Percentiles rank a stretch among this genome's conserved stretches.
Conservation (phyloP, 1,140 invertebrate species). For the Pentalonia nigronervosa region DNA sequence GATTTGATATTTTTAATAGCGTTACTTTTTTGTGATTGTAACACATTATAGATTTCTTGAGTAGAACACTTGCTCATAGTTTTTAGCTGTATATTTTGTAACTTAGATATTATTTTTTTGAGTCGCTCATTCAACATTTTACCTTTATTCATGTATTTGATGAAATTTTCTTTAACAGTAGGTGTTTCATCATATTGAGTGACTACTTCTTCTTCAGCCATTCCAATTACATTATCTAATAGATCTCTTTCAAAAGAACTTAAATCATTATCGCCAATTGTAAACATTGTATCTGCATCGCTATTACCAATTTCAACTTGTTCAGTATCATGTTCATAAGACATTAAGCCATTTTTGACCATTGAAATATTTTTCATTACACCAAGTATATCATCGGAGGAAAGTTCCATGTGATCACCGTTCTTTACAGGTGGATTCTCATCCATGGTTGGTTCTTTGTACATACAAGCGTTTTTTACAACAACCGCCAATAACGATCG, state of each 20-base stretch:
- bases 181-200: conserved; percentile 55
- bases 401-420: conserved; percentile 45
- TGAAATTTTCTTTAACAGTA: conserved; percentile 47
- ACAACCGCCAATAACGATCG: conserved; percentile 18
- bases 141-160: conserved; percentile 42
- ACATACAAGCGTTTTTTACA: conserved; percentile 40
- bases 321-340: conserved; percentile 48
- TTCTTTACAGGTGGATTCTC: conserved; percentile 50
- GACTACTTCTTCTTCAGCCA: conserved; percentile 57
- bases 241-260: conserved; percentile 55
- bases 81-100: conserved; percentile 52
- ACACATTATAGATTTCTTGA: conserved; percentile 54
- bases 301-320: conserved; percentile 54
- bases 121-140: conserved; percentile 42
- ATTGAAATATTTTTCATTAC: conserved; percentile 54
- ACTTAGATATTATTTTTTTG: conserved; percentile 49
- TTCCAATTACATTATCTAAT: conserved; percentile 53
- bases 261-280: conserved; percentile 52
- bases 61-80: conserved; percentile 54
- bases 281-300: conserved; percentile 44
- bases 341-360: conserved; percentile 51
- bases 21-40: conserved; percentile 56
- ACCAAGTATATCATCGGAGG: conserved; percentile 44
- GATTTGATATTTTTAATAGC: conserved; percentile 56
- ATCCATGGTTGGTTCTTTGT: conserved; percentile 45